A percentile compares a stretch with the other conserved stretches of the same genome.
These are phyloP conservation scores for Eucidaris tribuloides DNA, from an alignment of 35 echinoderm and acorn worm species.

Conservation along the genomic window DNA sequence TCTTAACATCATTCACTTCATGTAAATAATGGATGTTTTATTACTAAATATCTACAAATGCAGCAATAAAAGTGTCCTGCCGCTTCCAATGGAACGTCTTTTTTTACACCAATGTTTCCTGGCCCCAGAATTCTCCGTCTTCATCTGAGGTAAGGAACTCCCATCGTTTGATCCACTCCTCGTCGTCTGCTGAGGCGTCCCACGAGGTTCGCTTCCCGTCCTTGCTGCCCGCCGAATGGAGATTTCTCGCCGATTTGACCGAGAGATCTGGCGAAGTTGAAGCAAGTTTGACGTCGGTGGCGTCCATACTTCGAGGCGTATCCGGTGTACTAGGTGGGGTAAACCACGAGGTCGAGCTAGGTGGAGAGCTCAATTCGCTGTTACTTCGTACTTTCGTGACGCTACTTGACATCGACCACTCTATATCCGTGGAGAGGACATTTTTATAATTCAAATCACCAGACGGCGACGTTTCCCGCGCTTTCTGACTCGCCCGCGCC, in stretches of 20 bases:
- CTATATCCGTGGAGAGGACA: not conserved
- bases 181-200: conserved; percentile 13
- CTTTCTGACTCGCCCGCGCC: not conserved
- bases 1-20: too few relatives aligned
- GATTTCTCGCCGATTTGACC: too few relatives aligned
- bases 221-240: too few relatives aligned
- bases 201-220: conserved; percentile 1
- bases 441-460: not conserved
- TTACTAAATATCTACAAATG: too few relatives aligned
- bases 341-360: conserved; percentile 18
- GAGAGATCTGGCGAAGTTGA: too few relatives aligned
- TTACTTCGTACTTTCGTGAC: not conserved
- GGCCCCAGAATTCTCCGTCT: conserved; percentile 20
- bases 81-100: too few relatives aligned
- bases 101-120: conserved; percentile 34
- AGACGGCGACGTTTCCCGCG: not conserved
- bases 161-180: conserved; percentile 21
- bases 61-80: too few relatives aligned
- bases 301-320: conserved; percentile 1
- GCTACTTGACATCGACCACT: not conserved
- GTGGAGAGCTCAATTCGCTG: conserved; percentile 4
- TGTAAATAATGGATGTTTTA: too few relatives aligned
- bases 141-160: conserved; percentile 15
- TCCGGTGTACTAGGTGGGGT: conserved; percentile 5
- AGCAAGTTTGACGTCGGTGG: not conserved